Base-by-base conservation (phyloP, 2,888 invertebrate species). In the Pomacea canaliculata region DNA sequence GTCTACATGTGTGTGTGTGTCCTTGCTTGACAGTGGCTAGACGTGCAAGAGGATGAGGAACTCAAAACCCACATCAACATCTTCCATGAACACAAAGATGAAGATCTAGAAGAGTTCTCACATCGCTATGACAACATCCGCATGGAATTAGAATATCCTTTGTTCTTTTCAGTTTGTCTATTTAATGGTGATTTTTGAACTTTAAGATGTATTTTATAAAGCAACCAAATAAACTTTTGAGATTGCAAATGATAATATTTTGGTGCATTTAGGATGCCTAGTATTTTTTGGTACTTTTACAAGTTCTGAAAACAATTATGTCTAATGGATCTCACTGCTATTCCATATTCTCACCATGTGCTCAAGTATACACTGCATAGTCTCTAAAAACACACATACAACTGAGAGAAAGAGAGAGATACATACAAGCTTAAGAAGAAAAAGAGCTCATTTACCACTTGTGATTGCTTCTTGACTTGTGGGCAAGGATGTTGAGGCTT, bases 21-120 rank as follows among this genome's bases (percentile, higher is more conserved):
- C 10, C 62, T 46, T 62, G 16, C 62, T 59, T 18, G 48, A 23
- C 65, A 70, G 70, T 70, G 48, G 37, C 70, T 70, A 19, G 70
- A 70, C 49, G n/a, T 51, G n/a, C 70, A 70, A 19, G 81, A 82
- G n/a, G 88, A 88, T 59, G 87, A 87, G 72, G 89, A 95, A 70
- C 92, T 98, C 19, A 93, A 94, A 87, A 95, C 95, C 16, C 98
- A 98, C 89, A 93, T 97, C 87, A 94, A 94, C 83, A 95, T 97
- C 70, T 98, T 98, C 91, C 95, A 95, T 85, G 95, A 94, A 12
- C 94, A 95, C 88, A 95, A 96, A 68, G 96, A 97, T 74, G 97
- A 97, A 74, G 98, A 98, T 89, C 95, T 95, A 84, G 97, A 98
- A 81, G 98, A 98, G 91, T 95, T 97, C 89, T 93, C 95, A 12